Evolutionary conservation across 2,888 invertebrate genomes (phyloP).

Genomic region (Caenorhabditis sp.): DNA sequence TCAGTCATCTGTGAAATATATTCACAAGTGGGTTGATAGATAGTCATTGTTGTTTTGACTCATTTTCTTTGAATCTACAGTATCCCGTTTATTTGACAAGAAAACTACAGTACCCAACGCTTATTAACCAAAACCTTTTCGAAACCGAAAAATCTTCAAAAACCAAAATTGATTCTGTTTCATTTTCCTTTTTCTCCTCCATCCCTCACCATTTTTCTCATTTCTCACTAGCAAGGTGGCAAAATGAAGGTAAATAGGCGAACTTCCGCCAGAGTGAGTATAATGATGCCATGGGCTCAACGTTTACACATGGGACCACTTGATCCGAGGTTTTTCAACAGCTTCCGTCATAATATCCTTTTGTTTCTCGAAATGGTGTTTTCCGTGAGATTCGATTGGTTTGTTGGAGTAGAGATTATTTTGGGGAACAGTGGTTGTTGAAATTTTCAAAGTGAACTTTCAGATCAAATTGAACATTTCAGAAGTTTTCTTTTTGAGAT

Average conservation of each 20-base stretch:
- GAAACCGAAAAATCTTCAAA: not conserved
- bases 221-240: constrained; percentile 23
- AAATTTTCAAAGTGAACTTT: too few species aligned
- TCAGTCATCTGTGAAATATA: constrained; percentile 54
- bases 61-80: too few species aligned
- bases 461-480: too few species aligned
- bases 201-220: not conserved
- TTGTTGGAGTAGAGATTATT: not conserved
- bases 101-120: not conserved
- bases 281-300: constrained; percentile 36
- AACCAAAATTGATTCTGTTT: constrained; percentile 10
- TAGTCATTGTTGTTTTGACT: not conserved
- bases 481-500: too few species aligned
- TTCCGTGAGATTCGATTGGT: not conserved
- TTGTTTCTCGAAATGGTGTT: not conserved
- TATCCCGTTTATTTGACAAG: not conserved
- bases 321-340: constrained; percentile 9
- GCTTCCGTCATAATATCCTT: constrained; percentile 38
- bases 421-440: not conserved
- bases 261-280: constrained; percentile 45
- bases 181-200: not conserved
- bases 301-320: constrained; percentile 28
- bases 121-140: too few species aligned
- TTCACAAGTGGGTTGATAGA: not conserved
- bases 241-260: constrained; percentile 52